Conservation (phyloP, 92 coral and sea anemone genomes). For the Galaxea fascicularis region DNA sequence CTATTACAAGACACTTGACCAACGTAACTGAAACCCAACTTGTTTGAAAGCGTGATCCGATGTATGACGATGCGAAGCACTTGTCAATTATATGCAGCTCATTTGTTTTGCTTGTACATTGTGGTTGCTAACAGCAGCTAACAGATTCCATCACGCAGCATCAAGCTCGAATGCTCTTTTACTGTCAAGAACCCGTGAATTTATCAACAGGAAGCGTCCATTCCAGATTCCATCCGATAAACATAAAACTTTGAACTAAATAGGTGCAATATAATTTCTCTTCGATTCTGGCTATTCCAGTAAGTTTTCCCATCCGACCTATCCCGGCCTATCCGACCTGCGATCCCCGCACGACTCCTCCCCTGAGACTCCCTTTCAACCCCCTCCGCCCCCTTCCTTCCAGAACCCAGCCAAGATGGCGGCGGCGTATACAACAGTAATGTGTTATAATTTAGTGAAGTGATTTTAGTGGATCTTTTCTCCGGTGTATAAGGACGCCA, state of each 20-base stretch:
- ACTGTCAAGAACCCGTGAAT: background rate
- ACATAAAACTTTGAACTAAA: too few species aligned
- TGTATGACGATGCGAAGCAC: background rate
- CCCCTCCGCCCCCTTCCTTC: background rate
- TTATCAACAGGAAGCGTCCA: background rate
- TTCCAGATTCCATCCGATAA: too few species aligned
- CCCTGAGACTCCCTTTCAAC: background rate
- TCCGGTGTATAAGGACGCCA: too few species aligned
- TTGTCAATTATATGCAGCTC: background rate
- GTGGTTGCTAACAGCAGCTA: conserved; percentile 4
- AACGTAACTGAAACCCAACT: too few species aligned
- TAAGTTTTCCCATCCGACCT: too few species aligned
- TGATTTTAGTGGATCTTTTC: too few species aligned
- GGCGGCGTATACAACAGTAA: background rate
- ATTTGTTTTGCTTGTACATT: conserved; percentile 4
- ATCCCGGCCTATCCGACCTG: too few species aligned
- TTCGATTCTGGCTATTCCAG: too few species aligned
- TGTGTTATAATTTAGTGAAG: background rate
- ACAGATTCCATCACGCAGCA: conserved; percentile 42
- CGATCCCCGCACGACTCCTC: background rate
- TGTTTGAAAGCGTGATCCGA: background rate
- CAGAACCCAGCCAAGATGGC: conserved; percentile 1
- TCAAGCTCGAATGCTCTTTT: conserved; percentile 8
- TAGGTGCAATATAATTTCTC: too few species aligned
- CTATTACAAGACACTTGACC: background rate